Conservation (phyloP, 2,888 invertebrate genomes). For the Sympetrum striolatum region DNA sequence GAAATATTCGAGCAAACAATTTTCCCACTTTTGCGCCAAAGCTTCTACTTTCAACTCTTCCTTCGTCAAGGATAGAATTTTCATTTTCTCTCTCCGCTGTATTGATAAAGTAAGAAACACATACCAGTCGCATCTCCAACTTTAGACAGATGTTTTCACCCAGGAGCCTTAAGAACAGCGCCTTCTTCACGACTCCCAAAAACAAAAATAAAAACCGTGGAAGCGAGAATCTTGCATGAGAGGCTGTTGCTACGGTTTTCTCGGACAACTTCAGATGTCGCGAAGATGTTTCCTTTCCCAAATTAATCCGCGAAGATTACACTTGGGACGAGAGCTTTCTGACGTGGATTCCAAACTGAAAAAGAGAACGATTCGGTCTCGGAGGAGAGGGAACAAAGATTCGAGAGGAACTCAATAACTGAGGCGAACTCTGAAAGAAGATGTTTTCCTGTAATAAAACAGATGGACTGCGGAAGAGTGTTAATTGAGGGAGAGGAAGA, state of each 20-base stretch:
- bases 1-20: too few species aligned
- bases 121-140: too few species aligned
- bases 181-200: not conserved
- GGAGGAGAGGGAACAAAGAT: not conserved
- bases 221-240: not conserved
- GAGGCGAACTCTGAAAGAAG: not conserved
- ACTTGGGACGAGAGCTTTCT: not conserved
- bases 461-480: not conserved
- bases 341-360: not conserved
- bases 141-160: too few species aligned
- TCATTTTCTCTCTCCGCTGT: too few species aligned
- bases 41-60: too few species aligned
- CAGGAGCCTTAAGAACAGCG: not conserved
- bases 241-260: not conserved
- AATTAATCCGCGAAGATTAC: not conserved
- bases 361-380: not conserved
- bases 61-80: too few species aligned
- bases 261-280: not conserved
- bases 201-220: not conserved
- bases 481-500: not conserved
- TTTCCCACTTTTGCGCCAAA: too few species aligned
- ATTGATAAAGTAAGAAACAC: too few species aligned
- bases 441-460: not conserved
- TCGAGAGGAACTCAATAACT: not conserved
- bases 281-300: not conserved